Evolutionary conservation across 2,113 vertebrate genomes (phyloP), one percentile per base, ranked within the genome.

Genomic region (Rhodinocichla rosea): DNA sequence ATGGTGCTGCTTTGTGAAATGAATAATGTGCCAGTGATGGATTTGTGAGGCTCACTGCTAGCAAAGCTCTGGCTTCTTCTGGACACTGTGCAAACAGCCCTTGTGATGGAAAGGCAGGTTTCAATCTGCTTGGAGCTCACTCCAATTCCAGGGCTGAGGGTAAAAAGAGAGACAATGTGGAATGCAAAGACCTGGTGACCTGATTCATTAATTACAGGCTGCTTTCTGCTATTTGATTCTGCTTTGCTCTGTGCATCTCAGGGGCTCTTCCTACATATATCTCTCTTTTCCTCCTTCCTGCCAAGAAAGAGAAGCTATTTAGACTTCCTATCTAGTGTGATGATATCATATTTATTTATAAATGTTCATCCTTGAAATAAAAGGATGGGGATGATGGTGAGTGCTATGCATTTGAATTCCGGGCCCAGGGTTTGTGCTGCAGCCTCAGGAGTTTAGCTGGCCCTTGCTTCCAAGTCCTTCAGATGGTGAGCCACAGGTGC

Each of bases 271-370:
- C 67, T 79, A 62, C 33, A 44, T 77, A 62, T 30, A 52, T 69
- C 49, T 30, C 49, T 73, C 70, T 82, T 67, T 75, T 80, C 24
- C 70, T 92, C 12, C 35, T 56, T 87, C 69, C 47, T 92, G 89
- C 88, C 78, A 93, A 90, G 81, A 92, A 86, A 57, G 13, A 67
- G 63, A 84, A 96, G 80, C 47, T 79, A 84, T 55, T 81, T 85
- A 93, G 90, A 63, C 59, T 78, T 83, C 78, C 60, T 65, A 63
- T 83, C 23, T 23, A 82, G 45, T 35, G 40, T 40, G 40, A 85
- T 93, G 89, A 94, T 78, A 89, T 96, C 93, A 93, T 90, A 89
- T 89, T 96, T 95, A 93, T 94, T 94, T 92, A 95, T 90, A 96
- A 90, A 76, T 49, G 67, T 37, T 96, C 65, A 80, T 82, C 73